These are phyloP conservation scores for Drosophila persimilis DNA, from an alignment of 1,140 invertebrate genomes.

Conservation along the genomic window DNA sequence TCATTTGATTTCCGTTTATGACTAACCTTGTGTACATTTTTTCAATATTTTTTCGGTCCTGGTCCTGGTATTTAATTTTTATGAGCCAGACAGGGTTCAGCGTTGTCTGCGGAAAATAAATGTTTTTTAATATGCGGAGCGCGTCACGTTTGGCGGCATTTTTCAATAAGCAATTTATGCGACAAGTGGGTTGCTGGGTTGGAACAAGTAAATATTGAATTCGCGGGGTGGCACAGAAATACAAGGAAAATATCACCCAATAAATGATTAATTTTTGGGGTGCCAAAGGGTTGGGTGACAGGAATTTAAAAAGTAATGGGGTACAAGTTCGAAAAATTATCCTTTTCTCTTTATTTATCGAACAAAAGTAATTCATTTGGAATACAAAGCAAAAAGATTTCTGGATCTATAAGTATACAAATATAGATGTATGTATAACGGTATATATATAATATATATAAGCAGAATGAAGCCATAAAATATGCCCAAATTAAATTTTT, in stretches of 20 bases:
- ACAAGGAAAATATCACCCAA: not conserved
- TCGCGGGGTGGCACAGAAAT: not conserved
- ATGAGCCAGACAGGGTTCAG: slow-evolving; percentile 38
- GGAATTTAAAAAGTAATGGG: too few species aligned
- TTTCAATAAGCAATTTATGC: slow-evolving; percentile 60
- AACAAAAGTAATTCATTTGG: too few species aligned
- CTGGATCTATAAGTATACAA: too few species aligned
- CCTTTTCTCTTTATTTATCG: too few species aligned
- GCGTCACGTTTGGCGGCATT: slow-evolving; percentile 42
- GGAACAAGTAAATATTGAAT: slow-evolving; percentile 49
- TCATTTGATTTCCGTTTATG: slow-evolving; percentile 76
- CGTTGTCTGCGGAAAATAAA: slow-evolving; percentile 29
- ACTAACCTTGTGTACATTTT: slow-evolving; percentile 34
- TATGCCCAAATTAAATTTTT: too few species aligned
- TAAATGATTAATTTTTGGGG: too few species aligned
- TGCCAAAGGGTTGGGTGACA: too few species aligned
- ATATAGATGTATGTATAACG: too few species aligned
- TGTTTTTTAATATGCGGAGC: slow-evolving; percentile 60
- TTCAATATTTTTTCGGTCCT: slow-evolving; percentile 27
- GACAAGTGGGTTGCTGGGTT: not conserved
- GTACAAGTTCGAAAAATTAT: too few species aligned
- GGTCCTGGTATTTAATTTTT: slow-evolving; percentile 53
- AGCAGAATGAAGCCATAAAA: too few species aligned
- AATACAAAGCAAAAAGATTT: too few species aligned
- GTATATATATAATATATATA: too few species aligned